phyloP scores from a whole-genome alignment of 2,797 vertebrate genomes.

The Falco cherrug region DNA sequence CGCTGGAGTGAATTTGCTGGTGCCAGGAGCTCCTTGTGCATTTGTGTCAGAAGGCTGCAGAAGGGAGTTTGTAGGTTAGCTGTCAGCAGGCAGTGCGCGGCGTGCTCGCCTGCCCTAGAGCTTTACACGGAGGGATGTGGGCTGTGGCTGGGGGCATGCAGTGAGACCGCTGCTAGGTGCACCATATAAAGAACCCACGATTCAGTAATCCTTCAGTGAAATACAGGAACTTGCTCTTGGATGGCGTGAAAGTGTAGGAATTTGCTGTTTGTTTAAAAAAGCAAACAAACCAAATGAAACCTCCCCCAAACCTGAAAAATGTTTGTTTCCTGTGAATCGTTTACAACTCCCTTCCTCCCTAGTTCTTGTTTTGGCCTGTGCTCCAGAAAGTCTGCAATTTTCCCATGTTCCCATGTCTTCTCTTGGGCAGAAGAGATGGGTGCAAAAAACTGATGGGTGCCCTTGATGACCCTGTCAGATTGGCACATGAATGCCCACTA shows the following conservation, averaged over 20 bases:
- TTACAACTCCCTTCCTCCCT: not conserved
- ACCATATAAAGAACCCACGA: accelerated
- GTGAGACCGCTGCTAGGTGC: not conserved
- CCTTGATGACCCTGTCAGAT: not conserved
- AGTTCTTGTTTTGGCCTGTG: not conserved
- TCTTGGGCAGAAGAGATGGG: not conserved
- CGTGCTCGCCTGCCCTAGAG: not conserved
- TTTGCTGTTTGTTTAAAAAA: not conserved
- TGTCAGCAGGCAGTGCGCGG: not conserved
- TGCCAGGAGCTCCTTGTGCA: not conserved
- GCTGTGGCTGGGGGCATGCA: not conserved
- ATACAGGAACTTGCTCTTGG: too few species aligned
- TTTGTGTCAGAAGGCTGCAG: not conserved
- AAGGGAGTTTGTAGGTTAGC: not conserved
- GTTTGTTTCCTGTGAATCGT: not conserved
- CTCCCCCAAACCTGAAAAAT: not conserved
- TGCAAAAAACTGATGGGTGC: not conserved
- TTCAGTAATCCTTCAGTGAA: not conserved
- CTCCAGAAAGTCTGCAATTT: not conserved
- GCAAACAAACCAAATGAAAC: not conserved
- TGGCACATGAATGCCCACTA: accelerated
- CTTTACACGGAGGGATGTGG: accelerated
- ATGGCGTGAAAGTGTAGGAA: not conserved
- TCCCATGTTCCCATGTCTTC: too few species aligned
- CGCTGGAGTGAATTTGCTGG: not conserved